Evolutionary conservation across 2,888 invertebrate species (phyloP), one percentile per base, ranked within the genome.

Genomic region (Plagiodera versicolora): DNA sequence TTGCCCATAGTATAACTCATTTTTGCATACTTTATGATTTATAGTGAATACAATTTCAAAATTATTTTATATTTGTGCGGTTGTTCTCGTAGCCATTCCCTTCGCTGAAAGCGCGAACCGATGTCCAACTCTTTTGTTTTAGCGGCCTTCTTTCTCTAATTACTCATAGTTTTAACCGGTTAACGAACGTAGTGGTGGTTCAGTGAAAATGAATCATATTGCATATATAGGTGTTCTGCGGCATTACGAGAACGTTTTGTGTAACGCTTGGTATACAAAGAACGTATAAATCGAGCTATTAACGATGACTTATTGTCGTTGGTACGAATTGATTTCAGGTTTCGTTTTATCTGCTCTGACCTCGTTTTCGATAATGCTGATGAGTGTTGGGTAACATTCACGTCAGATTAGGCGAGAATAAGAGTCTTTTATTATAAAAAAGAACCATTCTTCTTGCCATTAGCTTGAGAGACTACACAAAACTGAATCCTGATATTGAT

Each of bases 151-250:
- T 58, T 49, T 64, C 56, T 53, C 55, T 59, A 61, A 60, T 65
- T 65, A 65, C 59, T 63, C 65, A 65, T 57, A 50, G 63, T 65
- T 63, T 65, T 63, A 61, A 59, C 65, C 61, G 58, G 57, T 55
- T 65, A 63, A 63, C 58, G 56, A 61, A 58, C 55, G 55, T 16
- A 30, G 35, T 46, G 45, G 17, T 14, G 10, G 39, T 11, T 39
- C 14, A 6, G 39, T 11, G 39, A n/a, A 39, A 39, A 60, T 60
- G 60, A 60, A 45, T 60, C 60, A 60, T 58, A 44, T 35, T 39
- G 11, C 6, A n/a, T n/a, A n/a, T n/a, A n/a, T n/a, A n/a, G n/a
- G n/a, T n/a, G 14, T 14, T 39, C 32, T 32, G 2, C 32, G 32
- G 20, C 50, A 51, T 58, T 62, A 56, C 52, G 56, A 58, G 58